Conservation (phyloP, 2,797 vertebrate genomes). For the Heteromormyrus szaboi region DNA sequence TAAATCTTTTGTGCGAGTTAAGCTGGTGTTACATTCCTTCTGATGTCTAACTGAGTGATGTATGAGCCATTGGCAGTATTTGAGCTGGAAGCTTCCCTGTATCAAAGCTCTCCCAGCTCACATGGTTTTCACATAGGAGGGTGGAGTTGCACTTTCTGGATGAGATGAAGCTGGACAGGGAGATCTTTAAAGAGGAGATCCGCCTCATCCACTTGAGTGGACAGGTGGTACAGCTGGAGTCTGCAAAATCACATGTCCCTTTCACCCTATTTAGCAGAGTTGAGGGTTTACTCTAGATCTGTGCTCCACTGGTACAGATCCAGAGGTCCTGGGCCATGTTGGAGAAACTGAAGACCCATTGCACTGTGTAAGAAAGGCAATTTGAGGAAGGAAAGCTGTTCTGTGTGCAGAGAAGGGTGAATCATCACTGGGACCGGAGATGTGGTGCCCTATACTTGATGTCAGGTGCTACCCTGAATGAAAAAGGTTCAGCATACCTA, state of each 20-base stretch:
- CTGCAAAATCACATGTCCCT: slow-evolving; percentile 19
- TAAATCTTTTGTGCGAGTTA: not conserved
- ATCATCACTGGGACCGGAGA: not conserved
- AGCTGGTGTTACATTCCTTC: not conserved
- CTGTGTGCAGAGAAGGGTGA: not conserved
- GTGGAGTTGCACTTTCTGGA: slow-evolving; percentile 54
- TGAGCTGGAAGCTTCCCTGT: not conserved
- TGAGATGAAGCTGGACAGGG: slow-evolving; percentile 59
- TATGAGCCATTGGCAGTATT: not conserved
- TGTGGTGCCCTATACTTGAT: not conserved
- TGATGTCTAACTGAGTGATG: not conserved
- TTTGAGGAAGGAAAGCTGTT: not conserved
- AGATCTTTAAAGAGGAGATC: slow-evolving; percentile 65
- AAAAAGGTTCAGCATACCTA: not conserved
- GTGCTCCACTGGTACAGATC: too few species aligned
- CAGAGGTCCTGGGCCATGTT: not conserved
- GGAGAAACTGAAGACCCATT: not conserved
- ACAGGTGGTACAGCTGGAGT: slow-evolving; percentile 49
- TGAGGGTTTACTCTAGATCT: slow-evolving; percentile 53
- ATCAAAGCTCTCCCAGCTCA: not conserved
- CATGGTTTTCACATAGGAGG: slow-evolving; percentile 43
- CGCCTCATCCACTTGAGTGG: slow-evolving; percentile 57
- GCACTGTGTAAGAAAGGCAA: not conserved
- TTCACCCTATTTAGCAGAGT: not conserved
- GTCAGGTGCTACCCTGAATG: not conserved